Conservation (phyloP, 2,797 vertebrate genomes). For the Gymnothorax reevesii region DNA sequence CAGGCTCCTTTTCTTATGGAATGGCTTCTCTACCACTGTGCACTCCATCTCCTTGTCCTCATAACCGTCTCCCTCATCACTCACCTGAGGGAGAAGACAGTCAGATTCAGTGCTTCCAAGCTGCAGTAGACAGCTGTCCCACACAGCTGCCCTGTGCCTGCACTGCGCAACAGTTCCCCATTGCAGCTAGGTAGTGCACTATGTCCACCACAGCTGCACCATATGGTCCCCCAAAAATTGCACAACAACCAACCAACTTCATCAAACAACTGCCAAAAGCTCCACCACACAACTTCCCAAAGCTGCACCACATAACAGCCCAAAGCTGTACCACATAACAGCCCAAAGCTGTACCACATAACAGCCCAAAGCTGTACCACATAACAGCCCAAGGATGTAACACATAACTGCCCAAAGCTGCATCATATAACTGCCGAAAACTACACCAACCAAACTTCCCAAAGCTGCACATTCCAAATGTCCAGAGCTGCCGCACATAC, state of each 20-base stretch:
- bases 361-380: neutral
- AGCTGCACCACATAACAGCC: too few species aligned
- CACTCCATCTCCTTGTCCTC: slow-evolving; percentile 65
- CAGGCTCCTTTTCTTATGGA: slow-evolving; percentile 81
- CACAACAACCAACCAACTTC: neutral
- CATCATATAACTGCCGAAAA: neutral
- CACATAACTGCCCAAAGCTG: neutral
- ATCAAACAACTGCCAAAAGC: neutral
- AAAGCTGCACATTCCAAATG: neutral
- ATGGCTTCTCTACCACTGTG: slow-evolving; percentile 71
- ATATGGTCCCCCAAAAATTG: neutral
- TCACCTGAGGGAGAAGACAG: slow-evolving; percentile 50
- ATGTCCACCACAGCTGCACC: neutral
- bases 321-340: neutral
- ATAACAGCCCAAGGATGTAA: neutral
- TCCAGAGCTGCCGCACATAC: too few species aligned
- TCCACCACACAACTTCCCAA: too few species aligned
- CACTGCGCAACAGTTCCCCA: neutral
- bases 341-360: neutral
- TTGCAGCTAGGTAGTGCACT: neutral
- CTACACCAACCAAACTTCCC: neutral
- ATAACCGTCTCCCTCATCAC: slow-evolving; percentile 65
- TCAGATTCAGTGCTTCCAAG: neutral
- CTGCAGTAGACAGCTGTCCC: neutral
- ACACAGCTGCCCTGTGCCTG: neutral